Evolutionary conservation across 2,113 vertebrate species (phyloP).

Genomic region (Tragelaphus strepsiceros): DNA sequence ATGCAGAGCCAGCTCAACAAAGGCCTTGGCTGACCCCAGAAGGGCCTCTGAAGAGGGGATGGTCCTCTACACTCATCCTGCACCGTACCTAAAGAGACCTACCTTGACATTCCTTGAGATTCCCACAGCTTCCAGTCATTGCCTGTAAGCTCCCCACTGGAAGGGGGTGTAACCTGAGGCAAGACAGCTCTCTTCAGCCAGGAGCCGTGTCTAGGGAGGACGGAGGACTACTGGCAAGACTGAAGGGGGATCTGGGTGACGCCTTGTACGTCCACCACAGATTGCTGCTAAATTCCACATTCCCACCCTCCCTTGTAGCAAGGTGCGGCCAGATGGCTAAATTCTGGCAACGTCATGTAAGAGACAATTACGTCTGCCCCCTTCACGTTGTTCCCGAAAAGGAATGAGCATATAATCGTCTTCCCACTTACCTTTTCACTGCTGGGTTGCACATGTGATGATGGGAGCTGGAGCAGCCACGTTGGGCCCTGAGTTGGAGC

Average conservation of each 20-base stretch:
- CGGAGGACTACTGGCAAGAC: not conserved
- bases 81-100: rapidly evolving
- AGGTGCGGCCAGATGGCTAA: too few relatives aligned
- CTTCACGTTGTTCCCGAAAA: not conserved
- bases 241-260: not conserved
- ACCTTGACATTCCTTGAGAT: not conserved
- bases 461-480: not conserved
- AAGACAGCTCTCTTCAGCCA: not conserved
- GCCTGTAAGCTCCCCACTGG: not conserved
- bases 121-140: too few relatives aligned
- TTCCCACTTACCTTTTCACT: too few relatives aligned
- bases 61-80: rapidly evolving
- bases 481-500: not conserved
- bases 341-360: not conserved
- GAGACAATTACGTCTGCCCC: not conserved
- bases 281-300: not conserved
- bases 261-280: not conserved
- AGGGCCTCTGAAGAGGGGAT: not conserved
- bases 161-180: too few relatives aligned
- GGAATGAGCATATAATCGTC: not conserved
- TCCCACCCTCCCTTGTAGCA: not conserved
- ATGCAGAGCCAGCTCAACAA: rapidly evolving
- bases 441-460: not conserved
- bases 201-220: not conserved
- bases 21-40: not conserved